phyloP scores from a whole-genome alignment of 1,140 invertebrate genomes.

The Stenopsyche tienmushanensis region DNA sequence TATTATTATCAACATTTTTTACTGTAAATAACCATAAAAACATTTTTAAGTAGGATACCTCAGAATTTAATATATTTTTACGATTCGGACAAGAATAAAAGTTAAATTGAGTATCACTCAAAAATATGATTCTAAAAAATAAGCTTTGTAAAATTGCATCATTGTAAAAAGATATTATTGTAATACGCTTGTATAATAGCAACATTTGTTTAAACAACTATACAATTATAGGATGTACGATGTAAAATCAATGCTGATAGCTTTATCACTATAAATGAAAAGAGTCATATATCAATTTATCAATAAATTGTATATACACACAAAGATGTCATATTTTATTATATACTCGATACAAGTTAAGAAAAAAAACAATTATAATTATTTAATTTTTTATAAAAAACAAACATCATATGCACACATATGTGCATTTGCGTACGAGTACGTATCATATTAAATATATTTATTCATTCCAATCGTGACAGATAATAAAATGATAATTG shows the following conservation, averaged over 20 bases:
- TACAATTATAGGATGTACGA: not conserved
- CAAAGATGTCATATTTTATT: conserved; percentile 31
- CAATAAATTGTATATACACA: conserved; percentile 23
- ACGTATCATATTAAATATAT: not conserved
- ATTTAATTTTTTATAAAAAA: conserved; percentile 17
- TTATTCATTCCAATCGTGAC: conserved; percentile 36
- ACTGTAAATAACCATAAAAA: not conserved
- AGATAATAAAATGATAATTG: conserved; percentile 39
- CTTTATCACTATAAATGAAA: conserved; percentile 18
- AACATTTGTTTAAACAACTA: too few relatives aligned
- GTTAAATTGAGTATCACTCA: not conserved
- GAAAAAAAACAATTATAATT: conserved; percentile 6
- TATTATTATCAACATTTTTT: too few relatives aligned
- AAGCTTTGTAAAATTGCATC: conserved; percentile 17
- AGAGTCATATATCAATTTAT: conserved; percentile 27
- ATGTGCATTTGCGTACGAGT: not conserved
- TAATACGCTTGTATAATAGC: not conserved
- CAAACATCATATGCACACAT: conserved; percentile 5
- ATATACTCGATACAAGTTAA: conserved; percentile 18
- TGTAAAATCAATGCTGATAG: conserved; percentile 17
- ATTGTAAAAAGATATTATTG: conserved; percentile 20
- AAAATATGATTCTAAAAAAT: conserved; percentile 25
- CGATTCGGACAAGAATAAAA: too few relatives aligned
- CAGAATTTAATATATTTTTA: conserved; percentile 2
- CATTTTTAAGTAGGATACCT: not conserved